Base-by-base conservation (phyloP, 2,888 invertebrate genomes). In the Bugula neritina region DNA sequence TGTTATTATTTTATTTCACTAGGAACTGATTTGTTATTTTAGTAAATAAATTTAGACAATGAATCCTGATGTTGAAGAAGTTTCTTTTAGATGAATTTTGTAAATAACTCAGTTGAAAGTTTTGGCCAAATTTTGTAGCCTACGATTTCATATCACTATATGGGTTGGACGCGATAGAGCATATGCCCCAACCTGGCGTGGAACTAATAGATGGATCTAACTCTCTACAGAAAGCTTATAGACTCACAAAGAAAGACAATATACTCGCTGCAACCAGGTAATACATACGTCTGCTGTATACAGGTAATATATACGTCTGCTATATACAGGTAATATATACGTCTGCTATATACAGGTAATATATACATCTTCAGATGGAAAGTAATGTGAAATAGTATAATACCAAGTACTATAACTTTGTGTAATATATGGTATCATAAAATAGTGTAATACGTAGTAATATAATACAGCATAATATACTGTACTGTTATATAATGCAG, bases 101-200 rank as follows among this genome's bases (percentile, higher is more conserved):
- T n/a, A n/a, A n/a, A n/a, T n/a, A n/a, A n/a, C n/a, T n/a, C n/a
- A n/a, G n/a, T n/a, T n/a, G n/a, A n/a, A n/a, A n/a, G n/a, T n/a
- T n/a, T n/a, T n/a, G n/a, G n/a, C n/a, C n/a, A n/a, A n/a, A n/a
- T 72, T 35, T 75, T 75, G 1, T 75, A 77, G 90, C 90, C 0
- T 90, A 91, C 78, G 93, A 93, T 82, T 89, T 93, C 73, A 91
- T 93, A 74, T 89, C 91, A 21, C 90, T 90, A 75, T 92, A 90
- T 83, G 87, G 88, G 25, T 76, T 82, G 74, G 82, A 83, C 71
- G 81, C 87, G 71, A 87, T 87, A 73, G 85, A 88, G 0, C 87
- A 87, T 74, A 87, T 89, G 54, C 63, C 63, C 27, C 43, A 43
- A 43, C 88, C 88, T 0, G 91, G 90, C 0, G 88, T 93, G 0